These are phyloP conservation scores for Zophobas morio DNA, from an alignment of 1,140 invertebrate genomes.

Conservation along the genomic window DNA sequence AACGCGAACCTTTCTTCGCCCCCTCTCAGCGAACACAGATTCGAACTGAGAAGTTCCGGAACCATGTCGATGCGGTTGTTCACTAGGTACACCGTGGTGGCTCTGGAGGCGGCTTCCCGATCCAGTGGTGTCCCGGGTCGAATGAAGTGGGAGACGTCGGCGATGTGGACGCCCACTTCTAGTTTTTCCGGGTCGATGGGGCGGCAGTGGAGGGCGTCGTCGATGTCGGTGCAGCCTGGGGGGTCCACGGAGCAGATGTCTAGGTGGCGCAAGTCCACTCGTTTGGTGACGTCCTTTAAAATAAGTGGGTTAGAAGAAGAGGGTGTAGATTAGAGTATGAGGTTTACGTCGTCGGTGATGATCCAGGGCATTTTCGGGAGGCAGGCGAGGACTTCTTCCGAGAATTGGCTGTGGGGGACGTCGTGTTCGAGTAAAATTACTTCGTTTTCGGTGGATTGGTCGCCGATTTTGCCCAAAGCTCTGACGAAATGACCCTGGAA, in stretches of 20 bases:
- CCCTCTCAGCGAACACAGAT: slow-evolving; percentile 91
- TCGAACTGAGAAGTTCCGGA: slow-evolving; percentile 89
- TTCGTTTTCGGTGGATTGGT: slow-evolving; percentile 95
- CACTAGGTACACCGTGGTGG: slow-evolving; percentile 93
- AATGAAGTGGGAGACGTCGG: slow-evolving; percentile 96
- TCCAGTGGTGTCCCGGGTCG: slow-evolving; percentile 90
- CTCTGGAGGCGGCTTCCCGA: slow-evolving; percentile 86
- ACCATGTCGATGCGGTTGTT: slow-evolving; percentile 94
- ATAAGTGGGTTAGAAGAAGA: neutral
- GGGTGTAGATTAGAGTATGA: neutral
- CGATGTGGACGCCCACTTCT: slow-evolving; percentile 96
- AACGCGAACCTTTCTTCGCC: slow-evolving; percentile 92
- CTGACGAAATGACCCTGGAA: slow-evolving; percentile 89
- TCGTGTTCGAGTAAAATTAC: slow-evolving; percentile 97
- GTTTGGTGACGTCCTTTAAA: slow-evolving; percentile 82
- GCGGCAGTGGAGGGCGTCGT: slow-evolving; percentile 96
- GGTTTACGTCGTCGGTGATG: slow-evolving; percentile 84
- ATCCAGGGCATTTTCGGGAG: slow-evolving; percentile 93
- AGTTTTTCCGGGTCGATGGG: slow-evolving; percentile 82
- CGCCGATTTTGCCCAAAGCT: slow-evolving; percentile 82
- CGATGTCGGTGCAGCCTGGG: slow-evolving; percentile 99
- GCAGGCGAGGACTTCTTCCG: slow-evolving; percentile 93
- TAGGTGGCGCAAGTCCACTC: slow-evolving; percentile 88
- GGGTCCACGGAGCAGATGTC: slow-evolving; percentile 98
- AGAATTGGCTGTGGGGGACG: slow-evolving; percentile 95